Conservation (phyloP, 2,888 invertebrate species). For the Tortricodes alternella region DNA sequence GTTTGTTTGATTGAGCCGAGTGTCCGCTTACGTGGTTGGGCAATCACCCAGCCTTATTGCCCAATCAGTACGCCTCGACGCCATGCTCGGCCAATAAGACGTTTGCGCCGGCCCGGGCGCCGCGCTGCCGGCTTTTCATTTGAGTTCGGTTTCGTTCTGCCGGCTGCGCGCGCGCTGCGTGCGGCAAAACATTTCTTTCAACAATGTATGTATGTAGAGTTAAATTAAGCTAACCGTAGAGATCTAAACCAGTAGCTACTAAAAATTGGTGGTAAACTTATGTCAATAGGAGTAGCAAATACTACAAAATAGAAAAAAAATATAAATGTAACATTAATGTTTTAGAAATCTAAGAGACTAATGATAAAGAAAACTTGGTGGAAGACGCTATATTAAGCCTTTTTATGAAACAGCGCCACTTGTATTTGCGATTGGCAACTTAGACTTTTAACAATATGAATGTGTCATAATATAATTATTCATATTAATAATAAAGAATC, state of each 20-base stretch:
- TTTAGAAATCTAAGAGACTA: conserved; percentile 74
- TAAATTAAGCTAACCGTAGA: conserved; percentile 74
- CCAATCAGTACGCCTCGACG: conserved; percentile 84
- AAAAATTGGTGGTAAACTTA: conserved; percentile 81
- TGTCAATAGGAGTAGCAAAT: conserved; percentile 76
- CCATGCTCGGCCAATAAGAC: conserved; percentile 66
- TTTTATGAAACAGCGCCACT: conserved; percentile 67
- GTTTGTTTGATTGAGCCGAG: conserved; percentile 67
- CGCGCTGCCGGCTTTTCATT: conserved; percentile 49
- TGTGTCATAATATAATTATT: conserved; percentile 67
- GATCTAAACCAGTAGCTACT: conserved; percentile 65
- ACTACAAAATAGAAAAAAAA: conserved; percentile 69
- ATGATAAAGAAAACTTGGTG: conserved; percentile 77
- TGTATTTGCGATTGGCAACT: conserved; percentile 80
- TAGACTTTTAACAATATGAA: conserved; percentile 70
- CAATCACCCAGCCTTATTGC: conserved; percentile 89
- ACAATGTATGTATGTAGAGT: conserved; percentile 82
- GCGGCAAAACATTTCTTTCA: conserved; percentile 61
- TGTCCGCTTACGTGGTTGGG: conserved; percentile 86
- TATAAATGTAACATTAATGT: conserved; percentile 73
- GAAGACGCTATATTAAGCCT: conserved; percentile 81
- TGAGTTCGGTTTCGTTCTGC: conserved; percentile 51
- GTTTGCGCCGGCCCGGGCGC: conserved; percentile 60
- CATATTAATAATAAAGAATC: conserved; percentile 66
- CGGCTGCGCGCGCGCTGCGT: conserved; percentile 52